These are phyloP conservation scores for Paraplagusia blochii DNA, from an alignment of 2,113 vertebrate species.

Conservation along the genomic window DNA sequence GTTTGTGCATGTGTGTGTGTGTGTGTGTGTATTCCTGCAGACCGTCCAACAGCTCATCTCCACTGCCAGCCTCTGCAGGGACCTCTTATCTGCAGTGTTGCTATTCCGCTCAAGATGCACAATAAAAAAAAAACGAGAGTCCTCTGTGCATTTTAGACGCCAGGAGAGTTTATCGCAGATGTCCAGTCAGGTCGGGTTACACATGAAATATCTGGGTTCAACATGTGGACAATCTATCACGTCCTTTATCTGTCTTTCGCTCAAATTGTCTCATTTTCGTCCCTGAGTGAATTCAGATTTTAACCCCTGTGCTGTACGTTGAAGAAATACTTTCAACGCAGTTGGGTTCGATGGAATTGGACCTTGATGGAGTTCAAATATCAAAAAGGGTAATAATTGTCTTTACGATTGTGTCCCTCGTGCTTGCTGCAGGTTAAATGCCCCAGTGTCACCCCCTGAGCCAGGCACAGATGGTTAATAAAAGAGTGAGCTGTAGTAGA, in stretches of 20 bases:
- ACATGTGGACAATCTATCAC: constrained; percentile 68
- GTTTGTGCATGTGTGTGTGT: constrained; percentile 15
- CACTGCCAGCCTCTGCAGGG: constrained; percentile 43
- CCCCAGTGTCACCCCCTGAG: constrained; percentile 8
- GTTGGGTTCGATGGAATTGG: neutral
- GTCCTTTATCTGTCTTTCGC: constrained; percentile 42
- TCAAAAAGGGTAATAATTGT: neutral
- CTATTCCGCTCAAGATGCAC: constrained; percentile 39
- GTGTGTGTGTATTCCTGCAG: constrained; percentile 18
- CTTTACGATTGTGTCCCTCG: constrained; percentile 1
- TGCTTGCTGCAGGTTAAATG: constrained; percentile 7
- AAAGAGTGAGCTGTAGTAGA: constrained; percentile 6
- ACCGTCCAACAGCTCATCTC: constrained; percentile 46
- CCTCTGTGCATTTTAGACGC: constrained; percentile 58
- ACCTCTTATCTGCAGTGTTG: constrained; percentile 53
- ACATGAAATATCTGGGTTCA: constrained; percentile 51
- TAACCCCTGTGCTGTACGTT: neutral
- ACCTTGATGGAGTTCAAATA: constrained; percentile 4
- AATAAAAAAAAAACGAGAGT: constrained; percentile 48
- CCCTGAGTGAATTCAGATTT: constrained; percentile 14
- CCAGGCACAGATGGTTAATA: constrained; percentile 8
- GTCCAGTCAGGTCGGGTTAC: constrained; percentile 61
- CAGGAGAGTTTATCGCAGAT: constrained; percentile 62
- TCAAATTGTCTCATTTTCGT: constrained; percentile 23
- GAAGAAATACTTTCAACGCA: neutral